Percentiles rank a stretch among this genome's conserved stretches.
Evolutionary conservation across 2,113 vertebrate genomes (phyloP).

Genomic region (Verasper variegatus): DNA sequence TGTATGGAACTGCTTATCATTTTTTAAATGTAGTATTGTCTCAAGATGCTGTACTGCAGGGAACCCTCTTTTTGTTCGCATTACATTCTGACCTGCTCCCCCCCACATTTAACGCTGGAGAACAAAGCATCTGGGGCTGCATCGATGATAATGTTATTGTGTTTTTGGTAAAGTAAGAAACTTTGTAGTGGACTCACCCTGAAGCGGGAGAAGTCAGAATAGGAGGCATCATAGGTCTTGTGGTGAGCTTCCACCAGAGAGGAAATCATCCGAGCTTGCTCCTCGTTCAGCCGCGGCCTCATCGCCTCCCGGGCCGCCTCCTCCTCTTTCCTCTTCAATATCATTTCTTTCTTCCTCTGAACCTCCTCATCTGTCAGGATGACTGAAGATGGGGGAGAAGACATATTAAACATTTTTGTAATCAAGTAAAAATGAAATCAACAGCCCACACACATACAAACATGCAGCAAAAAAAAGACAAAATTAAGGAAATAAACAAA

Average conservation of each 20-base stretch:
- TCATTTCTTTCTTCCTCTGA: constrained; percentile 95
- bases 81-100: constrained; percentile 24
- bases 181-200: constrained; percentile 80
- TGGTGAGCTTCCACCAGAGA: constrained; percentile 92
- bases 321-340: constrained; percentile 94
- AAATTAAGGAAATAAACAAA: neutral
- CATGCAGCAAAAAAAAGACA: neutral
- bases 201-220: constrained; percentile 91
- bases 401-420: neutral
- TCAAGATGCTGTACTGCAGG: neutral
- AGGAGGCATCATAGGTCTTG: constrained; percentile 95
- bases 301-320: constrained; percentile 91
- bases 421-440: neutral
- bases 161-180: constrained; percentile 13
- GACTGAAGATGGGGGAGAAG: constrained; percentile 78
- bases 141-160: neutral
- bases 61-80: neutral
- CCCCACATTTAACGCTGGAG: neutral
- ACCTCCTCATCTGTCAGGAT: constrained; percentile 97
- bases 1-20: constrained; percentile 1
- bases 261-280: constrained; percentile 89
- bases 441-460: neutral
- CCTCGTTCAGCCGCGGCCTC: constrained; percentile 89
- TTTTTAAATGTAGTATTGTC: neutral
- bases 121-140: constrained; percentile 4